These are phyloP conservation scores for Umimayanthus chanpuru DNA, from an alignment of 92 coral and sea anemone species.

Conservation along the genomic window DNA sequence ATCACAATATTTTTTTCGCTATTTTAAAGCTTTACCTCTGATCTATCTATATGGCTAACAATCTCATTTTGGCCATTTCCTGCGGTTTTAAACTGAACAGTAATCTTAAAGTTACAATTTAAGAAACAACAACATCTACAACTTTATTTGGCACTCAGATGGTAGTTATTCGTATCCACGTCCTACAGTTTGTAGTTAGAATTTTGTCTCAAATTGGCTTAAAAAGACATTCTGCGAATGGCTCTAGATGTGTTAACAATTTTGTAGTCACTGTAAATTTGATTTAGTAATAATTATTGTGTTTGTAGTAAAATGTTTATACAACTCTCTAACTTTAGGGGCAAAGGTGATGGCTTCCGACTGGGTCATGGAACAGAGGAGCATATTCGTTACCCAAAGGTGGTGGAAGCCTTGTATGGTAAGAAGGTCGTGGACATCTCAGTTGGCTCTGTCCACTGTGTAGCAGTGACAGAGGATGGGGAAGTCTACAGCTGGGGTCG, in stretches of 20 bases:
- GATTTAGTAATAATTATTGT: background rate
- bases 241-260: background rate
- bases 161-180: no score
- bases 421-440: conserved; percentile 87
- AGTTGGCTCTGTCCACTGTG: conserved; percentile 93
- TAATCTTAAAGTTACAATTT: no score
- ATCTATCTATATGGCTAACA: no score
- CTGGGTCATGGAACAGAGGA: conserved; percentile 95
- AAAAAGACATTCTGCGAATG: no score
- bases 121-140: no score
- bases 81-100: no score
- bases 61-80: no score
- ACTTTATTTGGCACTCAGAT: no score
- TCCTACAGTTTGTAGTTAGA: no score
- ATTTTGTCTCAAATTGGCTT: no score
- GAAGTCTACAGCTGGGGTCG: conserved; percentile 97
- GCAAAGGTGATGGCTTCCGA: conserved; percentile 95
- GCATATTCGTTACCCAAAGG: conserved; percentile 86
- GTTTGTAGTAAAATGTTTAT: background rate
- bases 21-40: no score
- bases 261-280: background rate
- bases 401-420: conserved; percentile 82
- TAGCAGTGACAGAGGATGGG: conserved; percentile 88
- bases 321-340: conserved; percentile 59
- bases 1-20: no score